Evolutionary conservation across 2,888 invertebrate genomes (phyloP).

Genomic region (Platycheirus albimanus): DNA sequence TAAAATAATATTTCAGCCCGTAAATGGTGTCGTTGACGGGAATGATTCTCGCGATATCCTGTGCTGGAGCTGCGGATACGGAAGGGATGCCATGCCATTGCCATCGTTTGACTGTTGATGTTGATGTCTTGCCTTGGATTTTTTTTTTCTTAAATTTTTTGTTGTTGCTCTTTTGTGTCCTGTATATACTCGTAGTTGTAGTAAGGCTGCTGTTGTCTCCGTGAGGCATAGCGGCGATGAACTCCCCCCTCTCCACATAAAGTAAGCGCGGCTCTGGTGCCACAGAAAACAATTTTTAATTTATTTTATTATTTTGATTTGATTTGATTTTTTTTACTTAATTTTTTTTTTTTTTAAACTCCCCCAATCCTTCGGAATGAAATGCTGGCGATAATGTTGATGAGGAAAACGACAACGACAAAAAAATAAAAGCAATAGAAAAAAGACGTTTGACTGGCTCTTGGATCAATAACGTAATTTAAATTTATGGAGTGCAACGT

Average conservation of each 20-base stretch:
- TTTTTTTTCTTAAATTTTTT: neutral
- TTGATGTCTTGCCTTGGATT: slow-evolving; percentile 24
- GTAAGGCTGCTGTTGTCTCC: slow-evolving; percentile 4
- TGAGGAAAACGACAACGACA: slow-evolving; percentile 27
- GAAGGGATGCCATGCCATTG: slow-evolving; percentile 34
- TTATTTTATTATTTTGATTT: slow-evolving; percentile 68
- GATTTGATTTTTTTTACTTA: slow-evolving; percentile 18
- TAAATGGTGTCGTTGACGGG: slow-evolving; percentile 71
- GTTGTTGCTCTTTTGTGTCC: slow-evolving; percentile 29
- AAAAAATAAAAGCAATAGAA: slow-evolving; percentile 37
- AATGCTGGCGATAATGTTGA: slow-evolving; percentile 32
- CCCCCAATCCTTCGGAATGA: slow-evolving; percentile 34
- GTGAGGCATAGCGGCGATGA: neutral
- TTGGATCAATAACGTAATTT: slow-evolving; percentile 73
- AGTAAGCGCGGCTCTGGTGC: slow-evolving; percentile 25
- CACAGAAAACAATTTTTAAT: slow-evolving; percentile 70
- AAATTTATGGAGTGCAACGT: slow-evolving; percentile 70
- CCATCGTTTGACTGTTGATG: slow-evolving; percentile 47
- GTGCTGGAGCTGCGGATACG: slow-evolving; percentile 33
- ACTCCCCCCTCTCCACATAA: slow-evolving; percentile 6
- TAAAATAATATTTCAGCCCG: slow-evolving; percentile 72
- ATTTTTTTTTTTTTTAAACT: slow-evolving; percentile 26
- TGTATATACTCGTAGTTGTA: too few species aligned
- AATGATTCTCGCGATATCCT: slow-evolving; percentile 65
- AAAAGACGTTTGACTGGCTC: slow-evolving; percentile 60